Conservation (phyloP, 2,797 vertebrate species). For the Intellagama lesueurii region DNA sequence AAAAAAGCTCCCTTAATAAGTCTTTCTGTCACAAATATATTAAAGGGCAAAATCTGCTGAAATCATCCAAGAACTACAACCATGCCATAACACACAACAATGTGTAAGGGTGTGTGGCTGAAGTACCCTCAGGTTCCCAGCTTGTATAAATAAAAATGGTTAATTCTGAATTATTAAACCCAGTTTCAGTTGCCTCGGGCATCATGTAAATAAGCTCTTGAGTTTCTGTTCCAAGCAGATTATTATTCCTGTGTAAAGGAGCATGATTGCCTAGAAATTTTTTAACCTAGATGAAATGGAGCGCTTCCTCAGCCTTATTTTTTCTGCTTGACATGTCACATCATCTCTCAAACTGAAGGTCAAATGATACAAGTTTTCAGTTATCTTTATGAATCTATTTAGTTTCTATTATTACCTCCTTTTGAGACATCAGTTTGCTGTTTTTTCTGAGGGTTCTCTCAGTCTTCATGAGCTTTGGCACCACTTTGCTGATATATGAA, state of each 20-base stretch:
- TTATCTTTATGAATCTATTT: conserved; percentile 7
- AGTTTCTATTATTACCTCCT: not conserved
- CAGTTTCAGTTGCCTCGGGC: not conserved
- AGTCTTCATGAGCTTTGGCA: not conserved
- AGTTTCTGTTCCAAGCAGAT: conserved; percentile 4
- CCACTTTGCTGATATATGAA: no score
- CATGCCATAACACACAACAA: not conserved
- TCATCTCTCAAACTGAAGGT: not conserved
- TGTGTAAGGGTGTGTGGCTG: not conserved
- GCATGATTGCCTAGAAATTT: not conserved
- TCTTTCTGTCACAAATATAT: not conserved
- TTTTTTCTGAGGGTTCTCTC: not conserved
- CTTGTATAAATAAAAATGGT: conserved; percentile 10
- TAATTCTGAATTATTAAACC: not conserved
- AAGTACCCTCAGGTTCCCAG: not conserved
- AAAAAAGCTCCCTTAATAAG: not conserved
- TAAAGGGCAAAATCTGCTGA: not conserved
- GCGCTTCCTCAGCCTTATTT: not conserved
- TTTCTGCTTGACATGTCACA: not conserved
- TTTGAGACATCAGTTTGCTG: not conserved
- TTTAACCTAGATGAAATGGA: not conserved
- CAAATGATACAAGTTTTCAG: not conserved
- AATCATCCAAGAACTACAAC: not conserved
- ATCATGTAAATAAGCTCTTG: conserved; percentile 16
- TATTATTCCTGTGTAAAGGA: not conserved